phyloP scores from a whole-genome alignment of 2,797 vertebrate species.

The Onychomys torridus region DNA sequence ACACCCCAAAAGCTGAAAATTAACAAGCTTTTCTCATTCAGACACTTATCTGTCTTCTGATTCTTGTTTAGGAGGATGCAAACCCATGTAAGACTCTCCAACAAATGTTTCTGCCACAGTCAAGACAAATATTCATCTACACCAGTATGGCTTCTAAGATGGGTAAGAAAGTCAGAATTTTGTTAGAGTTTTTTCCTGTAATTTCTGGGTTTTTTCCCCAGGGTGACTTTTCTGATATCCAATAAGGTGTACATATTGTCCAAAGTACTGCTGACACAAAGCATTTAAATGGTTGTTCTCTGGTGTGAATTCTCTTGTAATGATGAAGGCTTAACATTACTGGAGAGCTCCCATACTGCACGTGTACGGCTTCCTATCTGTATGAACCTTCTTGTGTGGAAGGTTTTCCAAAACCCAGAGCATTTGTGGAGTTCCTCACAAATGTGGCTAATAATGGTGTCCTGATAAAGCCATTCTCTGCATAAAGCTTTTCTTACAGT shows the following conservation, averaged over 20 bases:
- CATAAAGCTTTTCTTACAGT: conserved; percentile 21
- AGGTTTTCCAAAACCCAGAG: conserved; percentile 41
- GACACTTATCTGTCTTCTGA: conserved; percentile 29
- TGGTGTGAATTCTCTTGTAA: conserved; percentile 17
- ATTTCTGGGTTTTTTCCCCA: not conserved
- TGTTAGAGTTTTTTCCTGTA: conserved; percentile 11
- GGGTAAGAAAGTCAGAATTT: conserved; percentile 60
- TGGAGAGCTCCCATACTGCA: not conserved
- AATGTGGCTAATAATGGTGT: not conserved
- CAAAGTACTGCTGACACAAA: conserved; percentile 12
- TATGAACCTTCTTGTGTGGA: not conserved
- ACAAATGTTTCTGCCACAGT: conserved; percentile 58
- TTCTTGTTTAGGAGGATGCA: not conserved
- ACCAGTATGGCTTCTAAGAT: conserved; percentile 62
- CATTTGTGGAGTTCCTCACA: not conserved
- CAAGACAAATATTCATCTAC: conserved; percentile 56
- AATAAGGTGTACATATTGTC: not conserved
- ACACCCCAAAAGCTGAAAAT: not conserved
- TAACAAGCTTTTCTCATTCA: conserved; percentile 40
- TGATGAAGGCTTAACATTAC: not conserved
- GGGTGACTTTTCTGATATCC: conserved; percentile 25
- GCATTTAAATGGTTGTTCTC: conserved; percentile 36
- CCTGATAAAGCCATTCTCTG: not conserved
- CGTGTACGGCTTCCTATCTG: conserved; percentile 16
- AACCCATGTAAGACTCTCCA: conserved; percentile 65